These are phyloP conservation scores for Sebastes iracundus DNA, from an alignment of 2,797 vertebrate genomes.

Conservation along the genomic window DNA sequence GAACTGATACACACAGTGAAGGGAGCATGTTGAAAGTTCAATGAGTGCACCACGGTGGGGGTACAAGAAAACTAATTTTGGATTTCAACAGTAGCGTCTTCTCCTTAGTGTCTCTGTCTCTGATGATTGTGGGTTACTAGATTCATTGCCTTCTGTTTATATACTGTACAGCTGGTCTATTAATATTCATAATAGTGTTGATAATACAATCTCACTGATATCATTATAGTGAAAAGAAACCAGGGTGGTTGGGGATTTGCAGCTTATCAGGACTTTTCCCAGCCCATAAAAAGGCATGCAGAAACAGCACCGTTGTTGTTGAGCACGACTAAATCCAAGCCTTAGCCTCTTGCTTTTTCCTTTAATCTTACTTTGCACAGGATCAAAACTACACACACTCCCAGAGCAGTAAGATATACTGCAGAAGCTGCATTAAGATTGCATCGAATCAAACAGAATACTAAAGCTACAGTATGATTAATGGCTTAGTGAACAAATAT, in stretches of 20 bases:
- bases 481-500: slow-evolving; percentile 73
- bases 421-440: slow-evolving; percentile 59
- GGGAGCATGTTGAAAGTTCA: slow-evolving; percentile 53
- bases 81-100: slow-evolving; percentile 17
- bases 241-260: slow-evolving; percentile 34
- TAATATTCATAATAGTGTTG: slow-evolving; percentile 57
- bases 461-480: slow-evolving; percentile 73
- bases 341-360: slow-evolving; percentile 53
- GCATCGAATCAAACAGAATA: slow-evolving; percentile 80
- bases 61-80: slow-evolving; percentile 14
- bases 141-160: slow-evolving; percentile 31
- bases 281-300: slow-evolving; percentile 22
- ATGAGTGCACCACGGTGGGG: slow-evolving; percentile 40
- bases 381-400: slow-evolving; percentile 62
- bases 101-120: background rate
- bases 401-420: slow-evolving; percentile 50
- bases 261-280: slow-evolving; percentile 41
- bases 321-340: slow-evolving; percentile 55
- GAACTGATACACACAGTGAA: background rate
- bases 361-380: slow-evolving; percentile 70
- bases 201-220: slow-evolving; percentile 57
- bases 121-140: slow-evolving; percentile 18
- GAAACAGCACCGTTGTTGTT: slow-evolving; percentile 52
- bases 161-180: slow-evolving; percentile 29
- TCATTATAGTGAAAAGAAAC: slow-evolving; percentile 28